Evolutionary conservation across 1,140 invertebrate genomes (phyloP).

Genomic region (Cotesia chilonis): DNA sequence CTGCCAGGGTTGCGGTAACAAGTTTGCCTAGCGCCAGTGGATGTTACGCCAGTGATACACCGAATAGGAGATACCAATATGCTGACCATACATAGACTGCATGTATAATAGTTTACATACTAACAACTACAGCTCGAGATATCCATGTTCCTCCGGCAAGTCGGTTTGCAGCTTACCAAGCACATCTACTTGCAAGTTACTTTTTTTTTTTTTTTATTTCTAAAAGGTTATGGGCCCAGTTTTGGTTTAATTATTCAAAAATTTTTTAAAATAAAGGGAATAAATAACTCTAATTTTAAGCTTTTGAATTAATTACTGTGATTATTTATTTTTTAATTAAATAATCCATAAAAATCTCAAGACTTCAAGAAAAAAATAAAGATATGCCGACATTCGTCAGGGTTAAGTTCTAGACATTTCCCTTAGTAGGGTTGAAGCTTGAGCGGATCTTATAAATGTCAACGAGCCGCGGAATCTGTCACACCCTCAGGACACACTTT

Average conservation of each 20-base stretch:
- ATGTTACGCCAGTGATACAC: constrained; percentile 30
- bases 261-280: no score
- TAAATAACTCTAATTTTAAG: no score
- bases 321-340: no score
- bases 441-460: constrained; percentile 9
- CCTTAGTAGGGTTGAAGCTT: neutral
- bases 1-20: constrained; percentile 25
- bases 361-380: neutral
- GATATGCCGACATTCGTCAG: neutral
- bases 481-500: constrained; percentile 10
- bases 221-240: no score
- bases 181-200: neutral
- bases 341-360: no score
- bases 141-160: constrained; percentile 9
- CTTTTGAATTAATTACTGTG: no score
- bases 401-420: neutral
- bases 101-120: no score
- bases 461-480: constrained; percentile 16
- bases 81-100: neutral
- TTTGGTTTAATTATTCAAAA: no score
- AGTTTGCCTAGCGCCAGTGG: constrained; percentile 24
- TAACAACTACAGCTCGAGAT: neutral
- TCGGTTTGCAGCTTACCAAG: constrained; percentile 19
- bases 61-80: neutral
- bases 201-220: no score